These are phyloP conservation scores for Tetramorium bicarinatum DNA, from an alignment of 2,888 invertebrate genomes.

Conservation along the genomic window DNA sequence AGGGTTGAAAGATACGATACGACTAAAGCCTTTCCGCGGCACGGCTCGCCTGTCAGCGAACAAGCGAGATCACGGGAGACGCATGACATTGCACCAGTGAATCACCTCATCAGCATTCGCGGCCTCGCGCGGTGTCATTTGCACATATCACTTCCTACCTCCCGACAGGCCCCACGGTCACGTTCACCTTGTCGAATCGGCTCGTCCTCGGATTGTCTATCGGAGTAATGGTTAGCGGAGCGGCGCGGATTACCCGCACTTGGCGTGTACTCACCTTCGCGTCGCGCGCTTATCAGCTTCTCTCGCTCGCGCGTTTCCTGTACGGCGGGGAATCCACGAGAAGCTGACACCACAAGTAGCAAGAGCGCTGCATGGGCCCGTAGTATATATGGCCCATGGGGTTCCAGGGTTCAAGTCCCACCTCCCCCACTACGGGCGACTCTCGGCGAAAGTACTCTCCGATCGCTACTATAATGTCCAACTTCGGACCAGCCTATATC, in stretches of 20 bases:
- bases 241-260: neutral
- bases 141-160: constrained; percentile 52
- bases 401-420: constrained; percentile 83
- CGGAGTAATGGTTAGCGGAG: neutral
- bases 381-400: constrained; percentile 82
- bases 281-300: constrained; percentile 27
- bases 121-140: constrained; percentile 3
- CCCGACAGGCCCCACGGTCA: neutral
- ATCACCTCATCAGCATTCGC: constrained; percentile 57
- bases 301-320: constrained; percentile 27
- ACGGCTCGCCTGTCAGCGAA: neutral
- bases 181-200: constrained; percentile 28
- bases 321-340: constrained; percentile 76
- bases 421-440: constrained; percentile 79
- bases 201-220: neutral
- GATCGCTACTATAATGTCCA: constrained; percentile 76
- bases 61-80: neutral
- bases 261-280: constrained; percentile 67
- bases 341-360: constrained; percentile 81
- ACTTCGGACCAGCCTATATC: constrained; percentile 71
- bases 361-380: constrained; percentile 80
- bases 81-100: constrained; percentile 49
- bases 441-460: constrained; percentile 83
- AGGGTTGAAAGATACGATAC: constrained; percentile 7
- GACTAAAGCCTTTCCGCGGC: neutral